Evolutionary conservation across 2,113 vertebrate species (phyloP), one percentile per base, ranked within the genome.

Genomic region (Barbus barbus): DNA sequence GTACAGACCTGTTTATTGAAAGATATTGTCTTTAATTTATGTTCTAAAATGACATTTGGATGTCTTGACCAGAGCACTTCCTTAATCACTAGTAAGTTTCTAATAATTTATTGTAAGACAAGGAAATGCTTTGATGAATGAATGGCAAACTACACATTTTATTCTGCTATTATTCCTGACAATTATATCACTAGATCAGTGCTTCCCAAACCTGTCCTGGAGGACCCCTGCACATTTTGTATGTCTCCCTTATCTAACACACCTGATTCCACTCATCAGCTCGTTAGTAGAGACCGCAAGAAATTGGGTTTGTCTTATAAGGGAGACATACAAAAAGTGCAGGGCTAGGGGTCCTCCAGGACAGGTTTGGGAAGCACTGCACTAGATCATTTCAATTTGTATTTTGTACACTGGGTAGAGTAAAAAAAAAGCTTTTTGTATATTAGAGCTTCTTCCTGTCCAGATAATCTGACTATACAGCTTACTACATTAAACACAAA

Each of bases 41-140:
- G n/a, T 79, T 79, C 24, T 46, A 63, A 14, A 78, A 9, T 78
- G 31, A 78, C 75, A 24, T 71, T 58, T 60, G 75, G 77, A 79
- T 79, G 77, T 79, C 58, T 31, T 63, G 77, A 79, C 38, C 56
- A 79, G 58, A 65, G 38, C 9, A n/a, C 58, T 79, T 63, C 53
- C 75, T 60, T 78, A 78, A 78, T 78, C 77, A 63, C 56, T 46
- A 63, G 58, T 28, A 61, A 3, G 9, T 79, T 79, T 79, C 38
- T 63, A 79, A 38, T 78, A 78, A 79, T 79, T 79, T 79, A 79
- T 79, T 79, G 63, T 79, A 28, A 79, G 28, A 79, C 56, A 63
- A 41, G 31, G 31, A 71, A 71, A 22, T 61, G 36, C n/a, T 65
- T 79, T 20, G 38, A 41, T 79, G 56, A 63, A 79, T 44, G 77